Base-by-base conservation (phyloP, 2,888 invertebrate genomes). In the Zeuzera pyrina region DNA sequence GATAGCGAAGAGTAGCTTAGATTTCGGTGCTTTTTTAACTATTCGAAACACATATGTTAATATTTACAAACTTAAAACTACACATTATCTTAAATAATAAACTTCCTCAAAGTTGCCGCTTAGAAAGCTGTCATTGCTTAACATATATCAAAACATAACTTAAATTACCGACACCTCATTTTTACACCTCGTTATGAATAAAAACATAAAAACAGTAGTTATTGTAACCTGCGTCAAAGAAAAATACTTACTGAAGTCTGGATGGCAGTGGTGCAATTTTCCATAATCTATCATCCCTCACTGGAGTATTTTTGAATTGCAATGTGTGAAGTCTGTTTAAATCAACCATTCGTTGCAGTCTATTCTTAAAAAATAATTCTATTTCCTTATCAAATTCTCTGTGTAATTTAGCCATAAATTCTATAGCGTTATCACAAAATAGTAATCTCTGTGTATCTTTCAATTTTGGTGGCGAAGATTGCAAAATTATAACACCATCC, bases 241-340 rank as follows among this genome's bases (percentile, higher is more conserved):
- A 24, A 36, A 34, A 35, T 47, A 71, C 73, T 59, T 63, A 81
- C 83, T 77, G 60, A 41, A 87, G 60, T 57, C 86, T 66, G 42
- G 73, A 43, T 30, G 89, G 84, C 42, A 90, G 57, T 28, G 88
- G 81, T 31, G 74, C 72, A 27, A 90, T 83, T 47, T 66, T 86
- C 91, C 90, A 91, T 16, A 74, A 56, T 33, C 57, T 63, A 44
- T 85, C 71, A 21, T 42, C 46, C 40, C 78, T 65, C 41, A 78
- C 78, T 0, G 56, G 30, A n/a, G 84, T 72, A 29, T 66, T 53
- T 35, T 57, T 59, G 45, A 88, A 87, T 39, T 68, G 61, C 38
- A 85, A 55, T 36, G 42, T 52, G 13, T 47, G 43, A 25, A 42
- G 39, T 16, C 42, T 41, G 44, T 68, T 66, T 10, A 70, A 54